phyloP scores from a whole-genome alignment of 2,888 invertebrate genomes.

The Scaptomyza polygonia region DNA sequence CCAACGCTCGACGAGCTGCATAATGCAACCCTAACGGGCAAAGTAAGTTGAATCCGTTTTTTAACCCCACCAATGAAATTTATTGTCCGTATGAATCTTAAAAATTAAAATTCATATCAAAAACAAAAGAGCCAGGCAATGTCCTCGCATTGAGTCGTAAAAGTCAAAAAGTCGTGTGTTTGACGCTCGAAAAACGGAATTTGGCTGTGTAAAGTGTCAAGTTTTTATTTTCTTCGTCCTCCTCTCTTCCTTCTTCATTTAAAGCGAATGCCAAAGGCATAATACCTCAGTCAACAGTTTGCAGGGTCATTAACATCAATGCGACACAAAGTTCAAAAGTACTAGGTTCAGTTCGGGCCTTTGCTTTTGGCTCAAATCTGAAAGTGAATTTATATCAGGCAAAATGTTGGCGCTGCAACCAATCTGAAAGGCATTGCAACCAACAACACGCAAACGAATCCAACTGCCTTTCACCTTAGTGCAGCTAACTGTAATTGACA shows the following conservation, averaged over 20 bases:
- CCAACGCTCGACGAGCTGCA: constrained; percentile 95
- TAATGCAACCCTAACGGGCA: constrained; percentile 91
- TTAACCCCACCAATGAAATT: background rate
- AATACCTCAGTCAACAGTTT: constrained; percentile 18
- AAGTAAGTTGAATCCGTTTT: constrained; percentile 86
- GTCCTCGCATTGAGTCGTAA: constrained; percentile 9
- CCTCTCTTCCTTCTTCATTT: background rate
- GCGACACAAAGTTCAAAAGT: constrained; percentile 20
- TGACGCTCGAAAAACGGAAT: constrained; percentile 7
- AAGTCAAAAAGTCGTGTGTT: constrained; percentile 13
- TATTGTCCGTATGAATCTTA: constrained; percentile 4
- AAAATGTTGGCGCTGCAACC: constrained; percentile 5
- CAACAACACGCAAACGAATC: background rate
- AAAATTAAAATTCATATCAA: constrained; percentile 22
- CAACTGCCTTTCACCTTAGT: background rate
- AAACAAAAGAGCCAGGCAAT: constrained; percentile 12
- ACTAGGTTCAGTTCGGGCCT: background rate
- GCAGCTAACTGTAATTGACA: constrained; percentile 33
- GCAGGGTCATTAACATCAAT: constrained; percentile 52
- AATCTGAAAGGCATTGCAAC: background rate
- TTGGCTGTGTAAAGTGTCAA: constrained; percentile 21
- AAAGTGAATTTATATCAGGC: background rate
- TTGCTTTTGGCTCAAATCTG: constrained; percentile 8
- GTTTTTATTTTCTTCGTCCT: background rate
- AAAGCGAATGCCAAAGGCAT: background rate